Base-by-base conservation (phyloP, 1,140 invertebrate genomes). In the Chelonus insularis region DNA sequence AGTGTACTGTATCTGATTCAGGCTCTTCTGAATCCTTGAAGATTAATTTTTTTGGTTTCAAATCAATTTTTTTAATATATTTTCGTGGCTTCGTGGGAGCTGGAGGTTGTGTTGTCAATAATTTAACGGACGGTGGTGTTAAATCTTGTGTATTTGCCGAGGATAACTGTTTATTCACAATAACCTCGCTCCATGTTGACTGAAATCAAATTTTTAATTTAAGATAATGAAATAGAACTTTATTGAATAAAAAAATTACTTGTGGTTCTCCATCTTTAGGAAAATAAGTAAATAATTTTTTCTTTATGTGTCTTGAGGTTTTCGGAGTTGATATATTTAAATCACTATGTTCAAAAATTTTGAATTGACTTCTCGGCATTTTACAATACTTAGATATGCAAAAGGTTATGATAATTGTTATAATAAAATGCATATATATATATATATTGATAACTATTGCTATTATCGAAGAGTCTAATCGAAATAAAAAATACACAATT, bases 1-100 rank as follows among this genome's bases (percentile, higher is more conserved):
- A 41, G 4, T 57, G 34, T 1, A 47, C 23, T 1, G 18, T 51
- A n/a, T 57, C 39, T 20, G 41, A 16, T 50, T 66, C 32, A 1
- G 66, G 37, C 7, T 34, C 25, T 5, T 73, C 71, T 20, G 63
- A 52, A 2, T 70, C 64, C 1, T 59, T 29, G 48, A 68, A 74
- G 0, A 51, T 34, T 36, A 74, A 67, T 32, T 68, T 73, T 60
- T 72, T 74, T 4, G 71, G 72, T 34, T 63, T 72, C 34, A 74
- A 45, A 23, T 64, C 62, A 0, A 20, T 36, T 32, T 66, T 72
- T 5, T 62, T 57, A 0, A 58, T 32, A 1, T 12, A 57, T 29
- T 65, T 66, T 1, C 54, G 71, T 9, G 41, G n/a, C 25, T 74
- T 74, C 1, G 66, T 54, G 1, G 72, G 72, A 12, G 72, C 70